Percentiles rank a stretch among this genome's conserved stretches.
phyloP scores from a whole-genome alignment of 2,797 vertebrate genomes.

The Notolepis coatsorum region DNA sequence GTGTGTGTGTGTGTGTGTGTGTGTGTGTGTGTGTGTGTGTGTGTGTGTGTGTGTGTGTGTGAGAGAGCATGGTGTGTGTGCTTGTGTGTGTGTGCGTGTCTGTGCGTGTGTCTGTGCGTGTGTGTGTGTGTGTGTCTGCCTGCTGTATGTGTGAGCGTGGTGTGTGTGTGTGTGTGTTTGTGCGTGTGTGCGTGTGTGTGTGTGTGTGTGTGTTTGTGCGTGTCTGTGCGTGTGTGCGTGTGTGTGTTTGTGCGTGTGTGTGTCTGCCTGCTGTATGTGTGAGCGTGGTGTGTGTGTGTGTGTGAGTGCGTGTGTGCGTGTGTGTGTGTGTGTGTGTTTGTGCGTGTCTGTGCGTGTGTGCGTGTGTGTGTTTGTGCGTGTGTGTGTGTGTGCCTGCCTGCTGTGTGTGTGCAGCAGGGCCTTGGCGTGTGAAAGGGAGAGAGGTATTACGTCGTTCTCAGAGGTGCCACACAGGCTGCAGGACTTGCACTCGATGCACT shows the following conservation, averaged over 20 bases:
- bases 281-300: conserved; percentile 20
- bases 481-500: conserved; percentile 97
- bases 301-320: conserved; percentile 32
- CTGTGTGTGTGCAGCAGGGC: conserved; percentile 36
- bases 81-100: conserved; percentile 44
- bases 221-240: conserved; percentile 47
- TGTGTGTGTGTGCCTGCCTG: conserved; percentile 47
- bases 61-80: neutral
- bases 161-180: conserved; percentile 22
- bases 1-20: conserved; percentile 16
- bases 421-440: conserved; percentile 40
- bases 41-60: conserved; percentile 13
- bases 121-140: conserved; percentile 25
- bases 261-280: conserved; percentile 27
- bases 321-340: conserved; percentile 45
- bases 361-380: conserved; percentile 10
- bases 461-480: conserved; percentile 96
- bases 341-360: conserved; percentile 18
- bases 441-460: conserved; percentile 90
- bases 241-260: conserved; percentile 25
- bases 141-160: conserved; percentile 20
- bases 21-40: conserved; percentile 22
- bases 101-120: conserved; percentile 30
- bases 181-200: conserved; percentile 41
- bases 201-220: conserved; percentile 48